These are phyloP conservation scores for Centrocercus urophasianus DNA, from an alignment of 2,113 vertebrate genomes.

Conservation along the genomic window DNA sequence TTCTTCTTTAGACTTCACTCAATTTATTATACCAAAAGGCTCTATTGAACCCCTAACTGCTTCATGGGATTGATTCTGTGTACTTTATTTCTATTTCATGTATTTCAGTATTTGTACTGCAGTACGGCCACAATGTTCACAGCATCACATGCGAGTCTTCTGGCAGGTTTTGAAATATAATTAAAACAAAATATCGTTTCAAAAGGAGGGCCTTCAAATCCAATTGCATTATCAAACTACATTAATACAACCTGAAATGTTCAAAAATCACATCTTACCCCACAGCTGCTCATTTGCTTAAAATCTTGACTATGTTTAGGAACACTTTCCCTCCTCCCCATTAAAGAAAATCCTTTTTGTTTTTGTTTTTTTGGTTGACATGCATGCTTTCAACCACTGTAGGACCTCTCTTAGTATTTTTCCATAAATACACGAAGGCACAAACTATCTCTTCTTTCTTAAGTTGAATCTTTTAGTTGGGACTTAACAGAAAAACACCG, in stretches of 20 bases:
- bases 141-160: neutral
- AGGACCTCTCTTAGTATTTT: neutral
- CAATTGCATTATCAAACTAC: neutral
- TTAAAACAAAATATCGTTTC: neutral
- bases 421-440: neutral
- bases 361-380: neutral
- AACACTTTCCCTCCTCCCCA: neutral
- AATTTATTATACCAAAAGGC: neutral
- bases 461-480: neutral
- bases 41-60: neutral
- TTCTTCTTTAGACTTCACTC: neutral
- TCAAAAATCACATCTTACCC: neutral
- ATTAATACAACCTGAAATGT: neutral
- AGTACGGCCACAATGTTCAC: neutral
- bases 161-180: neutral
- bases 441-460: neutral
- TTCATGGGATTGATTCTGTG: neutral
- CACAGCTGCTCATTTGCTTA: fast-evolving
- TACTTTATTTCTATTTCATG: neutral
- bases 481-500: neutral
- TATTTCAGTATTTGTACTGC: neutral
- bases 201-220: neutral
- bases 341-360: neutral
- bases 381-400: neutral
- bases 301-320: neutral